Conservation (phyloP, 2,113 vertebrate species). For the Clarias batrachus region DNA sequence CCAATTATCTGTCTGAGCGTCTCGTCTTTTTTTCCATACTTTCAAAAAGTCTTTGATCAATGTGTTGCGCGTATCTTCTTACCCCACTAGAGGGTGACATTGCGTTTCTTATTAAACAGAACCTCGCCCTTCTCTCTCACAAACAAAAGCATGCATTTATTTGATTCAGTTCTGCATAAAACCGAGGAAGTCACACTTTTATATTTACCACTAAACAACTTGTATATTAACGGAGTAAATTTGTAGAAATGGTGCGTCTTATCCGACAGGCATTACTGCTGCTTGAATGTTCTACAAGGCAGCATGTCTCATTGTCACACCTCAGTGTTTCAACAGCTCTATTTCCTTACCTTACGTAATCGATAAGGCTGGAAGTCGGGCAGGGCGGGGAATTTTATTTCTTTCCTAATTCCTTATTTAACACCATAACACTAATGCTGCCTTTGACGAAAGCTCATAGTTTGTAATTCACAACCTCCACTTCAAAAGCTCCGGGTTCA, state of each 20-base stretch:
- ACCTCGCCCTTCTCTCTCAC: neutral
- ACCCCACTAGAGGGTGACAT: constrained; percentile 18
- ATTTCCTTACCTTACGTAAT: neutral
- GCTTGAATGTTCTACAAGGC: neutral
- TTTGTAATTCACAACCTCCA: neutral
- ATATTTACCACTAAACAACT: too few species aligned
- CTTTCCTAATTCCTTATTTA: neutral
- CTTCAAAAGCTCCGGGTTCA: neutral
- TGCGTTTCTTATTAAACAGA: neutral
- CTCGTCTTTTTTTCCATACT: neutral
- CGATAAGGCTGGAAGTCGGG: neutral
- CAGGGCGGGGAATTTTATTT: neutral
- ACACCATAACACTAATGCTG: neutral
- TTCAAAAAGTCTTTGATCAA: neutral
- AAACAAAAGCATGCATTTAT: neutral
- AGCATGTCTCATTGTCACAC: neutral
- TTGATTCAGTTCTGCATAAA: neutral
- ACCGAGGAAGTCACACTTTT: too few species aligned
- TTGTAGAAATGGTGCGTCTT: neutral
- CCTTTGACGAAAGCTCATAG: neutral
- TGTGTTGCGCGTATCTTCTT: neutral
- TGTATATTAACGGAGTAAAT: too few species aligned
- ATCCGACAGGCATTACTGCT: neutral
- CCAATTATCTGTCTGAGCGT: neutral
- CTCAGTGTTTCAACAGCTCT: neutral